Evolutionary conservation across 2,888 invertebrate genomes (phyloP).

Genomic region (Salpingus planirostris): DNA sequence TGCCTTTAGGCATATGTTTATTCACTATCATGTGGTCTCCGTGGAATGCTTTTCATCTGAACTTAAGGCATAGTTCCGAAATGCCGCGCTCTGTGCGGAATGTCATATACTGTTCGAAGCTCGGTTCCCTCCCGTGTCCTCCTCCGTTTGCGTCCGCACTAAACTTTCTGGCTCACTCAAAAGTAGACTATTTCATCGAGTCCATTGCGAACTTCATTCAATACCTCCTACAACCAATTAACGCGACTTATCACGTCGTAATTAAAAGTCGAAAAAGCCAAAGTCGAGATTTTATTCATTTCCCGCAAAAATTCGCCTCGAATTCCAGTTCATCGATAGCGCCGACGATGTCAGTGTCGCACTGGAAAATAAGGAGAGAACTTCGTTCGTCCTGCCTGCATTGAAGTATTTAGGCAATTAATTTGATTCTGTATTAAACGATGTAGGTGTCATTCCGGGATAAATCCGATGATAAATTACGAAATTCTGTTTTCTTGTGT

Average conservation of each 20-base stretch:
- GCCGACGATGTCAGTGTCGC: too few relatives aligned
- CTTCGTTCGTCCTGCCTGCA: too few relatives aligned
- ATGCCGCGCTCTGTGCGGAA: constrained; percentile 39
- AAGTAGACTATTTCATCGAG: constrained; percentile 24
- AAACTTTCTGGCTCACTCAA: constrained; percentile 26
- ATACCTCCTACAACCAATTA: too few relatives aligned
- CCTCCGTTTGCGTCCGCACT: constrained; percentile 19
- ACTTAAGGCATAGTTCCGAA: constrained; percentile 42
- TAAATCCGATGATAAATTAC: constrained; percentile 14
- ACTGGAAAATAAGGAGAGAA: too few relatives aligned
- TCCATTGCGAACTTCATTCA: constrained; percentile 13
- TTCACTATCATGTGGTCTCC: constrained; percentile 40
- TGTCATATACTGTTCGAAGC: constrained; percentile 38
- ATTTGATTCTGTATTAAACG: constrained; percentile 13
- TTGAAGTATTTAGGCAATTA: constrained; percentile 14
- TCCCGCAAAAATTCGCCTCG: too few relatives aligned
- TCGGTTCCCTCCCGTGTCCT: constrained; percentile 22
- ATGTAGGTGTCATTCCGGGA: constrained; percentile 12
- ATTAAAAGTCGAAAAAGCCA: too few relatives aligned
- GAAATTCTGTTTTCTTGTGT: constrained; percentile 10
- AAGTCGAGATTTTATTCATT: too few relatives aligned
- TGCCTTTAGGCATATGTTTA: constrained; percentile 37
- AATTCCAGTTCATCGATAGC: too few relatives aligned
- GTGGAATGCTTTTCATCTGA: constrained; percentile 42
- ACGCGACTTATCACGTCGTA: too few relatives aligned